Conservation (phyloP, 1,140 invertebrate genomes). For the Hydropsyche tenuis region DNA sequence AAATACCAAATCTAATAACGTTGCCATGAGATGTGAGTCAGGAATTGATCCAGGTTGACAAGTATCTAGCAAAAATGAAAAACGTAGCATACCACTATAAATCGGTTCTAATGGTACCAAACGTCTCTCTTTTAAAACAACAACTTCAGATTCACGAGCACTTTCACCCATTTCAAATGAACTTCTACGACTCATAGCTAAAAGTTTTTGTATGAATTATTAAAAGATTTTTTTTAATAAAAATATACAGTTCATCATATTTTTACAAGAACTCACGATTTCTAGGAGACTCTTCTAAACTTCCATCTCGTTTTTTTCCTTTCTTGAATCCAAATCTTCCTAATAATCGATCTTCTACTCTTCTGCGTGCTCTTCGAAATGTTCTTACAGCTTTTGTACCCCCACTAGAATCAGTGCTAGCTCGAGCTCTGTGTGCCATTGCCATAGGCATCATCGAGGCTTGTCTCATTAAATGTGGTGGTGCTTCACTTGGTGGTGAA, state of each 20-base stretch:
- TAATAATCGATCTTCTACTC: slow-evolving; percentile 83
- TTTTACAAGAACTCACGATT: slow-evolving; percentile 69
- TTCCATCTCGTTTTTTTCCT: slow-evolving; percentile 86
- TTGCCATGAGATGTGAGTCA: slow-evolving; percentile 94
- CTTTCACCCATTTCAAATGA: slow-evolving; percentile 81
- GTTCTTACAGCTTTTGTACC: slow-evolving; percentile 67
- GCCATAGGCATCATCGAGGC: slow-evolving; percentile 58
- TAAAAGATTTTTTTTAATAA: neutral
- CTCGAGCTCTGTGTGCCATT: slow-evolving; percentile 14
- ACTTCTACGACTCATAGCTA: slow-evolving; percentile 82
- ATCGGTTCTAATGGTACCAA: slow-evolving; percentile 77
- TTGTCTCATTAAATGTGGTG: slow-evolving; percentile 56
- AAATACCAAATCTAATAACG: slow-evolving; percentile 88
- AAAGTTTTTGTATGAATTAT: slow-evolving; percentile 11
- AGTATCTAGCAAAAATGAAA: slow-evolving; percentile 91
- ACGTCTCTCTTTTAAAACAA: slow-evolving; percentile 84
- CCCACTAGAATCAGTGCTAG: slow-evolving; percentile 28
- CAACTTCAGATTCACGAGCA: slow-evolving; percentile 82
- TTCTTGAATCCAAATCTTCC: slow-evolving; percentile 75
- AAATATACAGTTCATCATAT: slow-evolving; percentile 1
- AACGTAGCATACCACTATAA: slow-evolving; percentile 80
- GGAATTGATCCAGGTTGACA: slow-evolving; percentile 94
- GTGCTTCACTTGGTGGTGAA: slow-evolving; percentile 59
- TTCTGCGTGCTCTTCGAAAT: slow-evolving; percentile 78
- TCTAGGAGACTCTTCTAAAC: slow-evolving; percentile 81